These are phyloP conservation scores for Siphlonurus alternatus DNA, from an alignment of 2,888 invertebrate species.

Conservation along the genomic window DNA sequence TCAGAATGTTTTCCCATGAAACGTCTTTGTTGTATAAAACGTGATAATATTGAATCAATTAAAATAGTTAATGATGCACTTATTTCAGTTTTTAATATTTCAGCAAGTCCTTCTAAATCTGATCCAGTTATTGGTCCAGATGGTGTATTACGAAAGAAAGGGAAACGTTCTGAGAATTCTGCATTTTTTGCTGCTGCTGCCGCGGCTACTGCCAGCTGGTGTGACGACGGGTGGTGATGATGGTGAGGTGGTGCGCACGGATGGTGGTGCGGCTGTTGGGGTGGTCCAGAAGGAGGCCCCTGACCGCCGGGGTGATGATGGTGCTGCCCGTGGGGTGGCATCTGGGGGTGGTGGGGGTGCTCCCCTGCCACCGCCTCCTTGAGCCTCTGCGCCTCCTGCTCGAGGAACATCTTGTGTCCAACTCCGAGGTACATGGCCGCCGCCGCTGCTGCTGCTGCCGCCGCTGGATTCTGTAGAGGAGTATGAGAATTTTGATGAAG, in stretches of 20 bases:
- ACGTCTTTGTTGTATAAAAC: slow-evolving; percentile 67
- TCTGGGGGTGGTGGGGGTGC: slow-evolving; percentile 15
- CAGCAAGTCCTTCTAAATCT: slow-evolving; percentile 78
- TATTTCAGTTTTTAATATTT: slow-evolving; percentile 79
- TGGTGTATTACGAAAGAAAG: slow-evolving; percentile 49
- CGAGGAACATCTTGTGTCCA: slow-evolving; percentile 59
- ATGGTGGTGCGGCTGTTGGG: slow-evolving; percentile 22
- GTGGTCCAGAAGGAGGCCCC: slow-evolving; percentile 27
- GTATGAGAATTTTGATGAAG: slow-evolving; percentile 11
- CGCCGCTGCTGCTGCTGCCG: slow-evolving; percentile 20
- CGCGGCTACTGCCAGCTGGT: slow-evolving; percentile 21
- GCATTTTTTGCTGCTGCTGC: slow-evolving; percentile 19
- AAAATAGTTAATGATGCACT: slow-evolving; percentile 65
- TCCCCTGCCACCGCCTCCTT: slow-evolving; percentile 23
- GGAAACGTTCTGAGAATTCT: slow-evolving; percentile 60
- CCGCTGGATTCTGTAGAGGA: slow-evolving; percentile 26
- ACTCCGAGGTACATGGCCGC: slow-evolving; percentile 58
- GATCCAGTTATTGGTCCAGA: slow-evolving; percentile 44
- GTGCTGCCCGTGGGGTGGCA: slow-evolving; percentile 29
- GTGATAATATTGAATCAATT: slow-evolving; percentile 74
- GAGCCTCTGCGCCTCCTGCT: slow-evolving; percentile 59
- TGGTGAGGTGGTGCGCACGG: slow-evolving; percentile 22
- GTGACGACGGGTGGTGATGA: slow-evolving; percentile 23
- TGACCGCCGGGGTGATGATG: slow-evolving; percentile 30
- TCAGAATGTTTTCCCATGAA: slow-evolving; percentile 47